Conservation (phyloP, 2,888 invertebrate species). For the Eurytoma californica region DNA sequence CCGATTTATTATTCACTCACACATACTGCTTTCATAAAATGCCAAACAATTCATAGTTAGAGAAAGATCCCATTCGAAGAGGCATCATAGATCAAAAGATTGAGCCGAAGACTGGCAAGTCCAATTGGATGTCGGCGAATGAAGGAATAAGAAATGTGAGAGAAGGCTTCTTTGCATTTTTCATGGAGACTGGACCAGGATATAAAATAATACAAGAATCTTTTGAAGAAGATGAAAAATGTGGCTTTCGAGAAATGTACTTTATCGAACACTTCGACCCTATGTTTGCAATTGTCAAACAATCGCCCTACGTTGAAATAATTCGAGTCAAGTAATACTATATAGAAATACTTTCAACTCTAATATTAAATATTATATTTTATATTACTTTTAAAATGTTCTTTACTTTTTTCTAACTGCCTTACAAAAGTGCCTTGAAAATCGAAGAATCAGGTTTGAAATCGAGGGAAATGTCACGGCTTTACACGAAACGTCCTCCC, state of each 20-base stretch:
- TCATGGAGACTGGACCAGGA: slow-evolving; percentile 81
- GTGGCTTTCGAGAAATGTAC: slow-evolving; percentile 79
- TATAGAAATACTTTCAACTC: background rate
- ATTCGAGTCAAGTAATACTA: slow-evolving; percentile 64
- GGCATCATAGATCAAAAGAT: slow-evolving; percentile 82
- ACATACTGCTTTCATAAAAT: background rate
- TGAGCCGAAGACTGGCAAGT: slow-evolving; percentile 78
- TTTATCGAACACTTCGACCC: slow-evolving; percentile 75
- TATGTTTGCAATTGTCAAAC: slow-evolving; percentile 66
- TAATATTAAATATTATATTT: background rate
- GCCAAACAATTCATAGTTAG: slow-evolving; percentile 12
- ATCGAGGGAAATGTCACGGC: slow-evolving; percentile 76
- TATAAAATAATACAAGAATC: slow-evolving; percentile 82
- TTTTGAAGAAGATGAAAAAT: slow-evolving; percentile 83
- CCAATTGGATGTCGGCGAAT: slow-evolving; percentile 79
- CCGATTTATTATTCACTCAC: background rate
- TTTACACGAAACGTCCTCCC: slow-evolving; percentile 79
- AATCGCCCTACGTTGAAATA: slow-evolving; percentile 75
- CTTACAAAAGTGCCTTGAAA: slow-evolving; percentile 70
- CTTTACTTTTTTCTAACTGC: slow-evolving; percentile 18
- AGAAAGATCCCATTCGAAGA: slow-evolving; percentile 78
- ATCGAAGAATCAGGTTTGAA: slow-evolving; percentile 80
- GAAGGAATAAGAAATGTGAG: slow-evolving; percentile 80
- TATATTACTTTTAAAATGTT: background rate
- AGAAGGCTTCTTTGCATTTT: slow-evolving; percentile 82